These are phyloP conservation scores for Neuroterus valhalla DNA, from an alignment of 1,140 invertebrate genomes.

Conservation along the genomic window DNA sequence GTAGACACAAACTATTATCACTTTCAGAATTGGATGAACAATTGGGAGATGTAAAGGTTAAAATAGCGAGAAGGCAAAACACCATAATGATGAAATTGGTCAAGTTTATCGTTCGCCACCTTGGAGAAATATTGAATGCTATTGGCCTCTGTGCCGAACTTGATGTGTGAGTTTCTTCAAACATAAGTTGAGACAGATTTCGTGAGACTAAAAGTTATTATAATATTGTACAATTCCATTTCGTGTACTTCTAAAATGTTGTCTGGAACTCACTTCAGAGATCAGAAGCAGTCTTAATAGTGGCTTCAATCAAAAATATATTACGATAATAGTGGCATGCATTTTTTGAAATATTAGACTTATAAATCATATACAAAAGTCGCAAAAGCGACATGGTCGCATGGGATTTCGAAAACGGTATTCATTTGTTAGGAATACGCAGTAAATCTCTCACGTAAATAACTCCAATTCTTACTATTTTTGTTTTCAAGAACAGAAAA, in stretches of 20 bases:
- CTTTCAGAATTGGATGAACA: slow-evolving; percentile 84
- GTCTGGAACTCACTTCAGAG: not conserved
- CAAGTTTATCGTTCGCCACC: slow-evolving; percentile 79
- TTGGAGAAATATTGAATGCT: slow-evolving; percentile 77
- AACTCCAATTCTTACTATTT: too few species aligned
- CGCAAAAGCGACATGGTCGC: not conserved
- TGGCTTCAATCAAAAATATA: too few species aligned
- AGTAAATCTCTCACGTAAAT: not conserved
- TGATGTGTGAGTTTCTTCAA: slow-evolving; percentile 79
- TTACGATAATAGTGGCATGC: not conserved
- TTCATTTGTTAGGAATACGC: not conserved
- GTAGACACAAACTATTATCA: slow-evolving; percentile 27
- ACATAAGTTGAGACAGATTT: not conserved
- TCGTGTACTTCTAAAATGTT: too few species aligned
- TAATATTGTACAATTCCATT: too few species aligned
- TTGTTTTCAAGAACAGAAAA: too few species aligned
- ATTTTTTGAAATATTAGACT: not conserved
- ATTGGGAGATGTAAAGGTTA: slow-evolving; percentile 84
- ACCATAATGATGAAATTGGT: slow-evolving; percentile 84
- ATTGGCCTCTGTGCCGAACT: slow-evolving; percentile 82
- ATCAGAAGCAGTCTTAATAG: too few species aligned
- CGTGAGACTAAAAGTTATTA: too few species aligned
- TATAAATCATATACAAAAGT: not conserved
- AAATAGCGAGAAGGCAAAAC: slow-evolving; percentile 86
- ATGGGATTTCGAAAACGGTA: not conserved